Evolutionary conservation across 2,797 vertebrate species (phyloP).

Genomic region (Hypotaenidia philippensis): DNA sequence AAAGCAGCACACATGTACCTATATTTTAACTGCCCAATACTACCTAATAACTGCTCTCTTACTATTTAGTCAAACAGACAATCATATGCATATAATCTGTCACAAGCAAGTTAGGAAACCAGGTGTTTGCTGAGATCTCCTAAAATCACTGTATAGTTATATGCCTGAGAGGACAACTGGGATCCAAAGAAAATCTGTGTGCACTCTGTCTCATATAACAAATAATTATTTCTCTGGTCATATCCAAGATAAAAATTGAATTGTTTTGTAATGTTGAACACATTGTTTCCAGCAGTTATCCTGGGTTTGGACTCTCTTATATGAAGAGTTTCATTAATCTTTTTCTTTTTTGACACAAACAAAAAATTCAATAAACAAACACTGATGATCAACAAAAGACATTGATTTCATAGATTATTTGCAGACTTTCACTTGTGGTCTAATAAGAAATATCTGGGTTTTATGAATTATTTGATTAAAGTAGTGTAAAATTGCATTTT

Average conservation of each 20-base stretch:
- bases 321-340: background rate
- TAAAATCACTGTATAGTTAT: background rate
- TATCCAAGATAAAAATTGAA: background rate
- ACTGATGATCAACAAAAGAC: background rate
- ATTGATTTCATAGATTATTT: background rate
- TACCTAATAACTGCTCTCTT: background rate
- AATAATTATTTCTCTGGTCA: background rate
- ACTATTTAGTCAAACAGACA: background rate
- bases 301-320: background rate
- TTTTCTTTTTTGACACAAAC: background rate
- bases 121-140: background rate
- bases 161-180: background rate
- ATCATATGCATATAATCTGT: background rate
- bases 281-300: background rate
- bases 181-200: background rate
- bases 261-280: background rate
- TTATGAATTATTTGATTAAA: background rate
- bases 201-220: background rate
- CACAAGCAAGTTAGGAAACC: background rate
- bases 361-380: background rate
- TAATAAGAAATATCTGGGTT: background rate
- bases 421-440: background rate
- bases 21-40: background rate
- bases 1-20: background rate
- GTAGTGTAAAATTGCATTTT: background rate